Conservation (phyloP, 2,113 vertebrate species). For the Oncorhynchus gorbuscha region DNA sequence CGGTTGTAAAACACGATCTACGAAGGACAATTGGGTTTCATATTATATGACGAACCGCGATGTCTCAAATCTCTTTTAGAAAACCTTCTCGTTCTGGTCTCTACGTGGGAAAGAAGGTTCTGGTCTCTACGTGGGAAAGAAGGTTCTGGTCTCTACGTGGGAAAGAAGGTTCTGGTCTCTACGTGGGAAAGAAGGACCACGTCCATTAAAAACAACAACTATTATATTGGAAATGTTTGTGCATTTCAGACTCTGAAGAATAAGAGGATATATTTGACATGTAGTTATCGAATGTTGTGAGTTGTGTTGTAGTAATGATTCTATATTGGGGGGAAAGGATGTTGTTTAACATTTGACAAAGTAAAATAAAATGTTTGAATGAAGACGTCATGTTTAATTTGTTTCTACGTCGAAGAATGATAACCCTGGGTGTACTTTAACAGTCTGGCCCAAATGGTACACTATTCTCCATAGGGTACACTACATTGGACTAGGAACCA, state of each 20-base stretch:
- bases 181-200: neutral
- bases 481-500: too few species aligned
- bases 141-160: too few species aligned
- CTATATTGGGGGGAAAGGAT: neutral
- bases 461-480: too few species aligned
- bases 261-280: neutral
- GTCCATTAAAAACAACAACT: neutral
- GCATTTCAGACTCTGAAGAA: neutral
- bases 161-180: too few species aligned
- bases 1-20: slow-evolving; percentile 11
- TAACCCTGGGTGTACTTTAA: neutral
- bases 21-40: neutral
- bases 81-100: neutral
- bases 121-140: too few species aligned
- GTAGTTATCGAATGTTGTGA: neutral
- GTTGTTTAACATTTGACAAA: too few species aligned
- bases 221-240: neutral
- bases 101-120: too few species aligned
- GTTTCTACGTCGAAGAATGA: neutral
- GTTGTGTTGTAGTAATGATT: too few species aligned
- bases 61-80: neutral
- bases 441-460: too few species aligned
- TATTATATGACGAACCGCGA: neutral
- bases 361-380: neutral
- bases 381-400: neutral